Evolutionary conservation across 2,113 vertebrate genomes (phyloP).

Genomic region (Aspiorhynchus laticeps): DNA sequence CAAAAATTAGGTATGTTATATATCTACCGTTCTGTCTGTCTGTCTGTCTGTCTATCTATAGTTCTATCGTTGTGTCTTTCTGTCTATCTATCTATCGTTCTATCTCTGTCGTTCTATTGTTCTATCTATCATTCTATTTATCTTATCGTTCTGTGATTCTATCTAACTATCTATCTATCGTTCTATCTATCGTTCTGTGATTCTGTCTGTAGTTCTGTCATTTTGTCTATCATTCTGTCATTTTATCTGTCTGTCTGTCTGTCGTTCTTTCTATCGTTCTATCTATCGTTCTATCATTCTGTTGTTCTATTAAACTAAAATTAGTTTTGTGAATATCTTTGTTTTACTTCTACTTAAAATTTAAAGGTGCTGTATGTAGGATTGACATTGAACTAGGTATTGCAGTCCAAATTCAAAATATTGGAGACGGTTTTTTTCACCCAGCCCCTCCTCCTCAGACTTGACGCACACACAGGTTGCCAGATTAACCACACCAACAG

Average conservation of each 20-base stretch:
- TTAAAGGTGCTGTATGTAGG: too few species aligned
- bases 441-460: too few species aligned
- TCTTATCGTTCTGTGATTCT: background rate
- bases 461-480: too few species aligned
- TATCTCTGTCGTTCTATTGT: background rate
- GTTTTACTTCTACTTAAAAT: background rate
- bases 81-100: background rate
- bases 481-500: too few species aligned
- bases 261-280: too few species aligned
- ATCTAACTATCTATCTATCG: background rate
- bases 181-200: background rate
- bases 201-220: background rate
- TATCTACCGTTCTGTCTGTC: background rate
- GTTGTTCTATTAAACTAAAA: background rate
- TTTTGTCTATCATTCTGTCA: background rate
- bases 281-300: background rate
- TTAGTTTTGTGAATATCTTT: background rate
- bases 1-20: background rate
- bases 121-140: too few species aligned
- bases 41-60: background rate
- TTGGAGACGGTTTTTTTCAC: too few species aligned
- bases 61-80: background rate
- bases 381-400: too few species aligned
- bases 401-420: too few species aligned
- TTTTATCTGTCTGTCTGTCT: background rate